Conservation (phyloP, 2,888 invertebrate species). For the Euzophera pinguis region DNA sequence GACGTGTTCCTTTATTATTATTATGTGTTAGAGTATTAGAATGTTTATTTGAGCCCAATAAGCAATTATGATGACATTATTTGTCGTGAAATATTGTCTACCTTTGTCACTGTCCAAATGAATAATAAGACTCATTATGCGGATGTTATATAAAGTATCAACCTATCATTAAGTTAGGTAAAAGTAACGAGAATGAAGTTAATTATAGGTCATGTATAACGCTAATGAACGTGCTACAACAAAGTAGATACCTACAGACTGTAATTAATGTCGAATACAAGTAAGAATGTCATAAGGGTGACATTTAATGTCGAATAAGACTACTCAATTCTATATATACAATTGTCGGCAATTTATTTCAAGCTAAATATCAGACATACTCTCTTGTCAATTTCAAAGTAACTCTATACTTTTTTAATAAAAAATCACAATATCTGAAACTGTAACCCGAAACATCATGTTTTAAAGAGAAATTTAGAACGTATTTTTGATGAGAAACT, state of each 20-base stretch:
- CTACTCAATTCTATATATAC: too few relatives aligned
- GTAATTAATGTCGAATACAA: neutral
- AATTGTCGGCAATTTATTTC: too few relatives aligned
- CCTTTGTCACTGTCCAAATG: slow-evolving; percentile 17
- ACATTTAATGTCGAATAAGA: too few relatives aligned
- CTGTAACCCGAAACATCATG: too few relatives aligned
- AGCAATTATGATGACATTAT: slow-evolving; percentile 24
- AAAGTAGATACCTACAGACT: neutral
- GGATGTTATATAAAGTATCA: neutral
- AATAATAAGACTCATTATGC: slow-evolving; percentile 8
- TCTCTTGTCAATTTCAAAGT: too few relatives aligned
- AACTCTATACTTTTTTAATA: too few relatives aligned
- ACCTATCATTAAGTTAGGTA: neutral
- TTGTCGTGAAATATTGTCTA: slow-evolving; percentile 19
- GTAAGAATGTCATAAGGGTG: neutral
- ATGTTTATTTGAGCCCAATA: slow-evolving; percentile 28
- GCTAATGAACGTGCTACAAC: slow-evolving; percentile 4
- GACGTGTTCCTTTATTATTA: slow-evolving; percentile 72
- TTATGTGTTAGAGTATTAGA: slow-evolving; percentile 40
- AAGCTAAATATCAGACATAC: too few relatives aligned
- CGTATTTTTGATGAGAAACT: too few relatives aligned
- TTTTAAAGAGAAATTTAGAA: too few relatives aligned
- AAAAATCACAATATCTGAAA: too few relatives aligned
- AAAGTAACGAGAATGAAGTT: neutral
- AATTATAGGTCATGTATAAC: slow-evolving; percentile 4